These are phyloP conservation scores for Andricus quercusramuli DNA, from an alignment of 2,888 invertebrate genomes.

Conservation along the genomic window DNA sequence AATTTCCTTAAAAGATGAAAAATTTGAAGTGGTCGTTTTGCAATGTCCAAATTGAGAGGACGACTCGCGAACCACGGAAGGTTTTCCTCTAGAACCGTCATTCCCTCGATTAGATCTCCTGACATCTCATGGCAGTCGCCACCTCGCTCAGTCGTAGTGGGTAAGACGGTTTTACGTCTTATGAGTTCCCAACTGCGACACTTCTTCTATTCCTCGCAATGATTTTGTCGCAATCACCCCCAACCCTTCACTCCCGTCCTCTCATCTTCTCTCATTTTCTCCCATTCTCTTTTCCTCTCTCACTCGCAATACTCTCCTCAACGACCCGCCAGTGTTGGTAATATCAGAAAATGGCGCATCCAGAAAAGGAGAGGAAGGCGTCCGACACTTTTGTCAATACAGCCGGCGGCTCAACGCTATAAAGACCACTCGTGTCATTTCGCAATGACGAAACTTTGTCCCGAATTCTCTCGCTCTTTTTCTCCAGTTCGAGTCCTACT, in stretches of 20 bases:
- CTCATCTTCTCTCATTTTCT: conserved; percentile 36
- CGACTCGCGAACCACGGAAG: too few species aligned
- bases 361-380: conserved; percentile 59
- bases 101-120: conserved; percentile 47
- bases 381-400: conserved; percentile 82
- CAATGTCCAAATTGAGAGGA: background rate
- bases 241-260: conserved; percentile 44
- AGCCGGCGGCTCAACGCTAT: conserved; percentile 76
- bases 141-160: conserved; percentile 51
- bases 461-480: conserved; percentile 75
- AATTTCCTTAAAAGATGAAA: conserved; percentile 4
- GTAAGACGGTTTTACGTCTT: conserved; percentile 72
- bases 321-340: conserved; percentile 70
- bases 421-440: conserved; percentile 82
- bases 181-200: conserved; percentile 77
- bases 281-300: conserved; percentile 44
- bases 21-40: conserved; percentile 3
- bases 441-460: conserved; percentile 81
- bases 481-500: conserved; percentile 44
- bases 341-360: conserved; percentile 71
- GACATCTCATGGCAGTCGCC: conserved; percentile 50
- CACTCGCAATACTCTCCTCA: conserved; percentile 70
- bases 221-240: conserved; percentile 79
- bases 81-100: conserved; percentile 32
- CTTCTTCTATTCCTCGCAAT: conserved; percentile 79